A percentile compares a stretch with the other conserved stretches of the same genome.
phyloP scores from a whole-genome alignment of 2,888 invertebrate species.

The Acleris literana region DNA sequence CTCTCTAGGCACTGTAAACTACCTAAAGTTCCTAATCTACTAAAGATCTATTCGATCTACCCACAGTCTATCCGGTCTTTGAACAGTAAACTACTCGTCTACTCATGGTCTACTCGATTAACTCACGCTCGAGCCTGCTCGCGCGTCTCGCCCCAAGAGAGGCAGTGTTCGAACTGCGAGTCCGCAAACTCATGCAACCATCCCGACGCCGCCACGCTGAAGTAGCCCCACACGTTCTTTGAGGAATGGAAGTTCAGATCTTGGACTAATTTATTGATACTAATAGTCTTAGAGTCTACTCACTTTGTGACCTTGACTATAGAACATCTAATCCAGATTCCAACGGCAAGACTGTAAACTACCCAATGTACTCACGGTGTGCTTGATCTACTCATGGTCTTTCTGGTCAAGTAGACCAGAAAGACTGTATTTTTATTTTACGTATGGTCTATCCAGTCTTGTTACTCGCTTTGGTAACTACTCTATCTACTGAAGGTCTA shows the following conservation, averaged over 20 bases:
- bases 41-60: neutral
- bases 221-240: constrained; percentile 99
- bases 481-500: neutral
- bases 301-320: constrained; percentile 96
- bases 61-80: neutral
- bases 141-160: constrained; percentile 99
- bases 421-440: too few relatives aligned
- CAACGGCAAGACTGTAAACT: constrained; percentile 99
- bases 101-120: constrained; percentile 26
- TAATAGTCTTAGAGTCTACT: constrained; percentile 87
- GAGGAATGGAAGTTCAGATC: constrained; percentile 99
- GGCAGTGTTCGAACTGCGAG: constrained; percentile 99
- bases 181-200: constrained; percentile 99
- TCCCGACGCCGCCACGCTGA: constrained; percentile 98
- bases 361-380: too few relatives aligned
- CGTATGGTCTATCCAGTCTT: too few relatives aligned
- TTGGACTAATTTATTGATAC: constrained; percentile 84
- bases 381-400: too few relatives aligned
- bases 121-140: constrained; percentile 94
- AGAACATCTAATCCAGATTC: constrained; percentile 96
- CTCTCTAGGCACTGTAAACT: too few relatives aligned
- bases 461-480: too few relatives aligned
- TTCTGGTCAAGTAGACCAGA: too few relatives aligned
- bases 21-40: too few relatives aligned
- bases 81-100: constrained; percentile 2